These are phyloP conservation scores for Isichthys henryi DNA, from an alignment of 2,113 vertebrate species.

Conservation along the genomic window DNA sequence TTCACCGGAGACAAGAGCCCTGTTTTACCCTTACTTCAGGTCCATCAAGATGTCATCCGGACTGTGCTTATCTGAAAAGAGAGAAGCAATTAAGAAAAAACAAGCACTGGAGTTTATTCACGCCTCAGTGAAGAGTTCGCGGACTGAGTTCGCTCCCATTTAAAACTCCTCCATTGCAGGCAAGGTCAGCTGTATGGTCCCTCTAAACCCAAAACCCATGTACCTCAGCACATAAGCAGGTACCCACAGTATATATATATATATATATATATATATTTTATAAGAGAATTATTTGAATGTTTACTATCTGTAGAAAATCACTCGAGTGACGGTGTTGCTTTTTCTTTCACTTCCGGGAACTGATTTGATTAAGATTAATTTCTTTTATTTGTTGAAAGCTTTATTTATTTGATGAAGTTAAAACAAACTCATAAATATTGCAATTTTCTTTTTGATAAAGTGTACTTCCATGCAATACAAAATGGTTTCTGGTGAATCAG, in stretches of 20 bases:
- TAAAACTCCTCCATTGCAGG: background rate
- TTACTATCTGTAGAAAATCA: background rate
- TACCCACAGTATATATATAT: background rate
- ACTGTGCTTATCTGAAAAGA: background rate
- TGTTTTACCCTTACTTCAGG: background rate
- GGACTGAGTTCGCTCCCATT: background rate
- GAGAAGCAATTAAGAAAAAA: slow-evolving; percentile 31
- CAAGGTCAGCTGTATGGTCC: background rate
- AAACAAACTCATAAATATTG: background rate
- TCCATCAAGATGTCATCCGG: background rate
- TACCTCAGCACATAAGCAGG: background rate
- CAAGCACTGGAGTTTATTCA: slow-evolving; percentile 15
- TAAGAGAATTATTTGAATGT: background rate
- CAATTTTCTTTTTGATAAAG: background rate
- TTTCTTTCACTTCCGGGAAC: background rate
- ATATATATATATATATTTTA: background rate
- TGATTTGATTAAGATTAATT: background rate
- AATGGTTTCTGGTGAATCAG: background rate
- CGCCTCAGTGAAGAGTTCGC: background rate
- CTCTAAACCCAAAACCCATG: background rate
- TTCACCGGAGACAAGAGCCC: background rate
- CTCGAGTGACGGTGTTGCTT: background rate
- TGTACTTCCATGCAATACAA: background rate
- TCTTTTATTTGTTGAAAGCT: background rate
- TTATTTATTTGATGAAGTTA: background rate